Percentiles rank a stretch among this genome's conserved stretches.
Evolutionary conservation across 2,888 invertebrate species (phyloP).

Genomic region (Resseliella maxima): DNA sequence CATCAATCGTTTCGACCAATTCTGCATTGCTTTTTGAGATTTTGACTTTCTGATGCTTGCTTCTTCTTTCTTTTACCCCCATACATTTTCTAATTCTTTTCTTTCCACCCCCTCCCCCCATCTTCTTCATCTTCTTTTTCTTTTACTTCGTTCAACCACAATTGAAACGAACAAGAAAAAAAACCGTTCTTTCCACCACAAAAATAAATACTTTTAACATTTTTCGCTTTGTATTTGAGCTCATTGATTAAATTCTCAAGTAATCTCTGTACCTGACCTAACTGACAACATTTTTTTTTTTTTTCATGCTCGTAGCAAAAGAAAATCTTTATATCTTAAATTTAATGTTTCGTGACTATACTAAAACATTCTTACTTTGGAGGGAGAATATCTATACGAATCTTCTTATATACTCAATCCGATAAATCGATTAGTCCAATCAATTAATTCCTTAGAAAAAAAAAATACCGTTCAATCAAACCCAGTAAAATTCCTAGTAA

Average conservation of each 20-base stretch:
- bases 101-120: too few species aligned
- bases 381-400: background rate
- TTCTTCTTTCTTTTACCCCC: background rate
- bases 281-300: background rate
- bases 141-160: too few species aligned
- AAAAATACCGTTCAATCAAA: background rate
- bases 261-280: background rate
- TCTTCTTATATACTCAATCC: background rate
- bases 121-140: too few species aligned
- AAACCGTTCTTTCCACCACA: too few species aligned
- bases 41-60: background rate
- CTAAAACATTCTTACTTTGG: background rate
- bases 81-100: background rate
- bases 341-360: background rate
- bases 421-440: slow-evolving; percentile 6
- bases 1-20: background rate
- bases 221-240: background rate
- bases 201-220: too few species aligned
- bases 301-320: background rate
- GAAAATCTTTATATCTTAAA: background rate
- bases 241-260: background rate
- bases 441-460: background rate
- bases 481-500: background rate
- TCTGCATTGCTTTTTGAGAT: background rate
- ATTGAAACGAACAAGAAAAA: too few species aligned